A percentile compares a stretch with the other conserved stretches of the same genome.
Evolutionary conservation across 1,140 invertebrate species (phyloP).

Genomic region (Drosophila repletoides): DNA sequence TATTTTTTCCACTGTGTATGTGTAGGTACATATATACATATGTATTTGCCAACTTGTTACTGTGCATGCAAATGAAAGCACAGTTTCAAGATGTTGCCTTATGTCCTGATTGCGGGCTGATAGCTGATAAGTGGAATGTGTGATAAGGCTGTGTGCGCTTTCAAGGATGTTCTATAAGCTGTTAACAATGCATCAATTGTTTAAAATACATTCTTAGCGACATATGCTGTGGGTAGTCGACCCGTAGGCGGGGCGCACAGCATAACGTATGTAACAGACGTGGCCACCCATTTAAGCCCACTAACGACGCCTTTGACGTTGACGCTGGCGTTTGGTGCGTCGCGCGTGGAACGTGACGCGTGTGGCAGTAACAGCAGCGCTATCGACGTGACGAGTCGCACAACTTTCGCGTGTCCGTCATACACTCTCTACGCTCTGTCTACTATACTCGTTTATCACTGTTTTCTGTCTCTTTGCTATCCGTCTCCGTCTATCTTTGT

Average conservation of each 20-base stretch:
- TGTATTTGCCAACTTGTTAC: neutral
- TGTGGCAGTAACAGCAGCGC: constrained; percentile 75
- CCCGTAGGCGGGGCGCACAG: too few relatives aligned
- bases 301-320: constrained; percentile 1
- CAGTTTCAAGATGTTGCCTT: constrained; percentile 3
- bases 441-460: neutral
- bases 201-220: constrained; percentile 9
- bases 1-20: too few relatives aligned
- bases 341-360: constrained; percentile 32
- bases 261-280: constrained; percentile 2
- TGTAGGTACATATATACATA: neutral
- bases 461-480: neutral
- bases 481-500: constrained; percentile 5
- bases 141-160: neutral
- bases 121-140: constrained; percentile 5
- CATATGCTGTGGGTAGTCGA: too few relatives aligned
- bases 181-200: constrained; percentile 15
- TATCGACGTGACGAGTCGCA: constrained; percentile 74
- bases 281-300: neutral
- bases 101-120: constrained; percentile 18
- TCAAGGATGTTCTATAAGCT: constrained; percentile 9
- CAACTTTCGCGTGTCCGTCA: constrained; percentile 63
- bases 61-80: neutral
- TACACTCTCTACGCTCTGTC: constrained; percentile 24
- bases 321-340: constrained; percentile 33